Conservation (phyloP, 2,888 invertebrate genomes). For the Tetramorium bicarinatum region DNA sequence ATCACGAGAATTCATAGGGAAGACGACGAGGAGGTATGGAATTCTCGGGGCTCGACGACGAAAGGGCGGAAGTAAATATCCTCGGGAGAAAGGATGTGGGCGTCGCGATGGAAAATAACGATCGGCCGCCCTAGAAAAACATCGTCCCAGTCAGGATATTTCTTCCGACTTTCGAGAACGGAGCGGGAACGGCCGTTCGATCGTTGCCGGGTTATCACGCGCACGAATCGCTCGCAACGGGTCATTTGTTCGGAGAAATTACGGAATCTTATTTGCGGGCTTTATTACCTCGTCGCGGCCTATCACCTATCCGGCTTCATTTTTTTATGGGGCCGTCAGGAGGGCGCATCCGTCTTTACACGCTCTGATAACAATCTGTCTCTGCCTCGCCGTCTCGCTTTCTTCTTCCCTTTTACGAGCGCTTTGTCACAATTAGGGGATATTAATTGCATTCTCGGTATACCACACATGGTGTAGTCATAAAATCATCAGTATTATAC, state of each 20-base stretch:
- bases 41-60: constrained; percentile 68
- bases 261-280: constrained; percentile 63
- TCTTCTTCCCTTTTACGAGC: constrained; percentile 16
- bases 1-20: constrained; percentile 68
- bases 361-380: constrained; percentile 49
- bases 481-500: neutral
- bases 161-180: neutral
- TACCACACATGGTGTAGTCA: too few relatives aligned
- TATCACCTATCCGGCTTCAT: neutral
- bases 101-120: constrained; percentile 73
- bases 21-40: constrained; percentile 64
- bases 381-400: neutral
- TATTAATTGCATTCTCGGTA: constrained; percentile 7
- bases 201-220: constrained; percentile 21
- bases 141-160: constrained; percentile 55
- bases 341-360: constrained; percentile 28
- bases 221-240: constrained; percentile 13
- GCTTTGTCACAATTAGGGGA: constrained; percentile 25
- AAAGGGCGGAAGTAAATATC: constrained; percentile 72
- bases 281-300: constrained; percentile 39
- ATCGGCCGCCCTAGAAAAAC: constrained; percentile 69
- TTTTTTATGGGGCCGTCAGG: constrained; percentile 19
- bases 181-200: neutral
- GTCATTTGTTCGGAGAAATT: constrained; percentile 50
- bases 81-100: constrained; percentile 42